Evolutionary conservation across 2,888 invertebrate species (phyloP).

Genomic region (Gortyna flavago): DNA sequence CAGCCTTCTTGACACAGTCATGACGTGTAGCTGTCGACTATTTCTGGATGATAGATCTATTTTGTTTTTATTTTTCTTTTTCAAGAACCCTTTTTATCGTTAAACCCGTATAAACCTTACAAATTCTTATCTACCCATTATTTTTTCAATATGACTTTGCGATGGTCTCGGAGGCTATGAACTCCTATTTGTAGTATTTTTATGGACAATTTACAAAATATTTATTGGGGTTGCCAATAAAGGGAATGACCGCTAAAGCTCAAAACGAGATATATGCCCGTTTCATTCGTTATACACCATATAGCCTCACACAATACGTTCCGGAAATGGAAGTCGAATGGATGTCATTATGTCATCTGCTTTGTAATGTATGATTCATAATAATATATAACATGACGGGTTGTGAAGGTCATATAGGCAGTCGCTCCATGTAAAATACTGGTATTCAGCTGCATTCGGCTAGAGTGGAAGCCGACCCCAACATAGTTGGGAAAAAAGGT

Average conservation of each 20-base stretch:
- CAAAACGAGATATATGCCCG: not conserved
- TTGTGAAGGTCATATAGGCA: no score
- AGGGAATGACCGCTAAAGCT: slow-evolving; percentile 12
- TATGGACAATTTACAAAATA: slow-evolving; percentile 19
- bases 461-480: no score
- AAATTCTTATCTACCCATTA: not conserved
- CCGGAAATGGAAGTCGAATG: not conserved
- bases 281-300: not conserved
- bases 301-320: not conserved
- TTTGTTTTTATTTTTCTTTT: no score
- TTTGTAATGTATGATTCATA: not conserved
- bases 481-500: no score
- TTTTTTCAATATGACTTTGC: slow-evolving; percentile 1
- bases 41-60: no score
- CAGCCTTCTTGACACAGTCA: no score
- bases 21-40: no score
- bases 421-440: no score
- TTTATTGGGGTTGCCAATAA: slow-evolving; percentile 40
- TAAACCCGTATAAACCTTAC: not conserved
- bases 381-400: not conserved
- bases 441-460: no score
- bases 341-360: not conserved
- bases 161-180: not conserved
- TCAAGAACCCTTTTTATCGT: not conserved
- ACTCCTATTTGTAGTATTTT: slow-evolving; percentile 1